phyloP scores from a whole-genome alignment of 92 coral and sea anemone species.

The Porites lobata region DNA sequence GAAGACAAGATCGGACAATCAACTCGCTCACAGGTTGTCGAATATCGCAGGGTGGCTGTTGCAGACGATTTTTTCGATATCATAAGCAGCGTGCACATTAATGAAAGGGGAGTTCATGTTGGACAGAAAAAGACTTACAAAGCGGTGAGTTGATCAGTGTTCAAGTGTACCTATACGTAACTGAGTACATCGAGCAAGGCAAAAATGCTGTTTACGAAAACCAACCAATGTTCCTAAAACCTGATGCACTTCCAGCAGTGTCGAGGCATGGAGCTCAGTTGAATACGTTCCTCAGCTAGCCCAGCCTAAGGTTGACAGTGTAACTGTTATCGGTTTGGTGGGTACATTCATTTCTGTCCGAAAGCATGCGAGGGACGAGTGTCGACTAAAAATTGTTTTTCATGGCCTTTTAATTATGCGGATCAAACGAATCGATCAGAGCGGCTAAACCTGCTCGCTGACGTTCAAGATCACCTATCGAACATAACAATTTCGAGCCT shows the following conservation, averaged over 20 bases:
- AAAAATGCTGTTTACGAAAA: not conserved
- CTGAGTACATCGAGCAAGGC: not conserved
- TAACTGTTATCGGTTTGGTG: not conserved
- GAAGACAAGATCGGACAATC: slow-evolving; percentile 77
- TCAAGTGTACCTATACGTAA: not conserved
- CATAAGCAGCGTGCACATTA: slow-evolving; percentile 97
- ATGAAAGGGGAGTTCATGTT: slow-evolving; percentile 98
- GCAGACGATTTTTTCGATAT: slow-evolving; percentile 99
- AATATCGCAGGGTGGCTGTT: slow-evolving; percentile 97
- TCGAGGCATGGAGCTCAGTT: not conserved
- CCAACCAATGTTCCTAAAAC: slow-evolving; percentile 12
- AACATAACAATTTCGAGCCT: not conserved
- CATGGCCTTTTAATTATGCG: slow-evolving; percentile 30
- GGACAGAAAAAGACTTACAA: slow-evolving; percentile 99
- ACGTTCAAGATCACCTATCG: not conserved
- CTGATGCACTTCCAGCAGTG: not conserved
- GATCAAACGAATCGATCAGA: slow-evolving; percentile 11
- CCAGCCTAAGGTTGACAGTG: too few relatives aligned
- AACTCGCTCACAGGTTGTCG: slow-evolving; percentile 84
- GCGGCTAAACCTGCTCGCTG: not conserved
- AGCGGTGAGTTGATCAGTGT: slow-evolving; percentile 84
- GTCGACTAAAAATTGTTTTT: slow-evolving; percentile 10
- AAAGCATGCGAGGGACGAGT: not conserved
- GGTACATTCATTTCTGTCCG: slow-evolving; percentile 1
- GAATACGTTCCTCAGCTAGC: not conserved